phyloP scores from a whole-genome alignment of 2,797 vertebrate genomes.

The Coranthus polyacanthus region DNA sequence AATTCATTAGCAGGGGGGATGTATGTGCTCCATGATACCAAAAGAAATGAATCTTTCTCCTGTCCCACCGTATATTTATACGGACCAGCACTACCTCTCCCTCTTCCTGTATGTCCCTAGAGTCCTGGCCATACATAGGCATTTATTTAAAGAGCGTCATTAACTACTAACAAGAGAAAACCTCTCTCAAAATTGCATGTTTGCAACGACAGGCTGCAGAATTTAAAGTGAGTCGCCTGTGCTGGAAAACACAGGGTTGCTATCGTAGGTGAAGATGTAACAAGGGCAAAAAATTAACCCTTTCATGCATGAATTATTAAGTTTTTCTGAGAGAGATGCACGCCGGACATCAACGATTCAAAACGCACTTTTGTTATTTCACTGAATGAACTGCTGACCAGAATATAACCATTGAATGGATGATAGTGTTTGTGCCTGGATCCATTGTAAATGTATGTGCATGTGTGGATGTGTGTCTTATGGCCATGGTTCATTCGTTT shows the following conservation, averaged over 20 bases:
- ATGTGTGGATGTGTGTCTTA: too few species aligned
- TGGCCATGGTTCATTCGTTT: too few species aligned
- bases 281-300: too few species aligned
- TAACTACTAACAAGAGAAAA: constrained; percentile 78
- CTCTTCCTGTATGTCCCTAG: constrained; percentile 60
- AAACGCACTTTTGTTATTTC: too few species aligned
- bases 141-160: constrained; percentile 83
- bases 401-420: too few species aligned
- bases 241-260: constrained; percentile 22
- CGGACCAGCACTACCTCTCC: constrained; percentile 64
- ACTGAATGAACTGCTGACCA: too few species aligned
- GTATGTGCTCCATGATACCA: constrained; percentile 75
- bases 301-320: too few species aligned
- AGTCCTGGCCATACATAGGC: constrained; percentile 67
- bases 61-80: constrained; percentile 78
- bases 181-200: constrained; percentile 73
- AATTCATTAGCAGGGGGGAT: constrained; percentile 81
- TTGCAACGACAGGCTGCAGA: constrained; percentile 55
- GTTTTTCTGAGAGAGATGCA: too few species aligned
- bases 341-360: too few species aligned
- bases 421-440: too few species aligned
- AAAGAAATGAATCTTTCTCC: constrained; percentile 81
- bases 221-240: constrained; percentile 46
- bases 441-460: too few species aligned
- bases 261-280: constrained; percentile 1